A percentile compares a stretch with the other conserved stretches of the same genome.
Evolutionary conservation across 2,113 vertebrate genomes (phyloP).

Genomic region (Perognathus longimembris): DNA sequence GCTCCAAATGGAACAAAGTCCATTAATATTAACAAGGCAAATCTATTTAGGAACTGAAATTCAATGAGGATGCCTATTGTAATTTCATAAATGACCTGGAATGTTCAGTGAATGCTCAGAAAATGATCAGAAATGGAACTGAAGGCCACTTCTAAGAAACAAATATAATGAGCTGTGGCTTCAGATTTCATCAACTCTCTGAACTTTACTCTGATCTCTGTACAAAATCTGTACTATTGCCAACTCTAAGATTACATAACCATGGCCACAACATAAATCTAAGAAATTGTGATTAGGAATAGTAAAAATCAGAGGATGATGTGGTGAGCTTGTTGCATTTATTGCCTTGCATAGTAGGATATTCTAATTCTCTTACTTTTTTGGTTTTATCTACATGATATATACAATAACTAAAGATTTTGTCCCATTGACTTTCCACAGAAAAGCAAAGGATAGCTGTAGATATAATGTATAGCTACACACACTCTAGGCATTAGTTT

Average conservation of each 20-base stretch:
- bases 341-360: neutral
- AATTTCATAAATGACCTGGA: slow-evolving; percentile 1
- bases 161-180: neutral
- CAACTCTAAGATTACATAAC: neutral
- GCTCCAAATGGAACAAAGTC: neutral
- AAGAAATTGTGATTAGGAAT: neutral
- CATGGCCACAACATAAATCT: neutral
- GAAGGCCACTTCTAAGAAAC: neutral
- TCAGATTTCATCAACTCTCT: neutral
- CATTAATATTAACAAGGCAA: neutral
- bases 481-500: neutral
- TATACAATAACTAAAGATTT: neutral
- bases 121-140: neutral
- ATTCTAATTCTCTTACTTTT: neutral
- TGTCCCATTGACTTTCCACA: neutral
- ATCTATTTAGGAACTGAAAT: slow-evolving; percentile 19
- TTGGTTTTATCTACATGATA: neutral
- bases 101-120: neutral
- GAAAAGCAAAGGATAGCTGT: neutral
- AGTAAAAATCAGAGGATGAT: neutral
- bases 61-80: neutral
- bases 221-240: neutral
- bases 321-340: neutral
- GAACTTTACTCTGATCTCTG: neutral
- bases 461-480: neutral